Conservation (phyloP, 2,797 vertebrate genomes). For the Borostomias antarcticus region DNA sequence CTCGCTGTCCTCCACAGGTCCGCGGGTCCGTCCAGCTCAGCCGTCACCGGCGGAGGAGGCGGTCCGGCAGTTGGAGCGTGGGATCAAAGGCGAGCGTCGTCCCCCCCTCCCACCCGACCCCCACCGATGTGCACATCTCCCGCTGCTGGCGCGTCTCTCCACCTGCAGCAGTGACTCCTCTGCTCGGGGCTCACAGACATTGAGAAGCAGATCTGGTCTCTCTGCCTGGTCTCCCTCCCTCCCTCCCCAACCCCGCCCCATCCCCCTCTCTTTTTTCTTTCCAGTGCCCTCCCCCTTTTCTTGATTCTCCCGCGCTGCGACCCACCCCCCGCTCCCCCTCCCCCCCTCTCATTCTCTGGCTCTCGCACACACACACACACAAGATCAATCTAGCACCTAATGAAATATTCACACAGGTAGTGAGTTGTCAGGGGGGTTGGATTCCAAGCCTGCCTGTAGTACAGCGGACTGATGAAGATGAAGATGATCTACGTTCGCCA, state of each 20-base stretch:
- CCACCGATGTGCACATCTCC: conserved; percentile 50
- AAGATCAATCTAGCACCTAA: conserved; percentile 72
- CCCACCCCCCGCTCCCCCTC: conserved; percentile 16
- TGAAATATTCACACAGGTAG: conserved; percentile 69
- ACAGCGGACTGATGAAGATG: conserved; percentile 16
- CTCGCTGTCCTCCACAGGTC: conserved; percentile 58
- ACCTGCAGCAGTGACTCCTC: conserved; percentile 47
- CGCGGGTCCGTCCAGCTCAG: conserved; percentile 53
- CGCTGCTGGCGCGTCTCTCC: conserved; percentile 29
- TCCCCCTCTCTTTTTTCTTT: conserved; percentile 39
- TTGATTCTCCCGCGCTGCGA: conserved; percentile 1
- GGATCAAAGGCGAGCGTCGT: conserved; percentile 78
- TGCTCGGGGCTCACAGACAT: conserved; percentile 51
- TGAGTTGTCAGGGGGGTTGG: conserved; percentile 50
- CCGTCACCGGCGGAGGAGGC: conserved; percentile 73
- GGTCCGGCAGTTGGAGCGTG: conserved; percentile 69
- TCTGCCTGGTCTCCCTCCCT: conserved; percentile 13
- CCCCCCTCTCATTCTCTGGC: conserved; percentile 29
- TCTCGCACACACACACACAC: conserved; percentile 33
- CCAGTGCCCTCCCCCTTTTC: conserved; percentile 13
- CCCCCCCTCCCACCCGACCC: conserved; percentile 74
- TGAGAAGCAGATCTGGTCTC: conserved; percentile 35
- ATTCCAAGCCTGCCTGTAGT: conserved; percentile 33
- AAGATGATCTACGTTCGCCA: conserved; percentile 44
- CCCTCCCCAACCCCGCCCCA: conserved; percentile 19